These are phyloP conservation scores for Salvelinus namaycush DNA, from an alignment of 2,113 vertebrate species.

Conservation along the genomic window DNA sequence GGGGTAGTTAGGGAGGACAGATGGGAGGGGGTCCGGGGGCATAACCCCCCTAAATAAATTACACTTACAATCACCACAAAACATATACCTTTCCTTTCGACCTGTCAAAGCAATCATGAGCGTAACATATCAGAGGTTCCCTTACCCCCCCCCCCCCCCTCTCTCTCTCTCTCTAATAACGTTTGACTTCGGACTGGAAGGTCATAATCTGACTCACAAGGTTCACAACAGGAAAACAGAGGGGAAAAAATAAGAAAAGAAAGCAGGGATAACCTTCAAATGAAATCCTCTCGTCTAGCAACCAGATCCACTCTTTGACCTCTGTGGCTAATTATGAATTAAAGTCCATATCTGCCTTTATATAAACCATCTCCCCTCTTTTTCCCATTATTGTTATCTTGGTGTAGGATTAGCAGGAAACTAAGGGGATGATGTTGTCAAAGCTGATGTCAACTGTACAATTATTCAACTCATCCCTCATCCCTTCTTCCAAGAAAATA, in stretches of 20 bases:
- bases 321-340: conserved; percentile 70
- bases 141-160: not conserved
- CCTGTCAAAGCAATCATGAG: conserved; percentile 49
- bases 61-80: conserved; percentile 49
- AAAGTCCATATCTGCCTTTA: conserved; percentile 64
- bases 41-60: conserved; percentile 64
- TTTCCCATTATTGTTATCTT: conserved; percentile 70
- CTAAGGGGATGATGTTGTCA: conserved; percentile 71
- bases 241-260: not conserved
- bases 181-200: conserved; percentile 51
- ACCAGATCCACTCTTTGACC: conserved; percentile 56
- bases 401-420: conserved; percentile 66
- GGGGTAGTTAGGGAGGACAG: conserved; percentile 52
- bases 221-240: conserved; percentile 32
- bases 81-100: conserved; percentile 30
- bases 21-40: conserved; percentile 55
- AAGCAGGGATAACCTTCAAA: conserved; percentile 58
- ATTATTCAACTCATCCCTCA: conserved; percentile 62
- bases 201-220: conserved; percentile 55
- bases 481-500: conserved; percentile 56
- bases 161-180: conserved; percentile 39
- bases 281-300: not conserved
- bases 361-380: conserved; percentile 48
- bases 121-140: conserved; percentile 32
- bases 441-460: conserved; percentile 74